Evolutionary conservation across 2,888 invertebrate genomes (phyloP).

Genomic region (Isotomurus palustris): DNA sequence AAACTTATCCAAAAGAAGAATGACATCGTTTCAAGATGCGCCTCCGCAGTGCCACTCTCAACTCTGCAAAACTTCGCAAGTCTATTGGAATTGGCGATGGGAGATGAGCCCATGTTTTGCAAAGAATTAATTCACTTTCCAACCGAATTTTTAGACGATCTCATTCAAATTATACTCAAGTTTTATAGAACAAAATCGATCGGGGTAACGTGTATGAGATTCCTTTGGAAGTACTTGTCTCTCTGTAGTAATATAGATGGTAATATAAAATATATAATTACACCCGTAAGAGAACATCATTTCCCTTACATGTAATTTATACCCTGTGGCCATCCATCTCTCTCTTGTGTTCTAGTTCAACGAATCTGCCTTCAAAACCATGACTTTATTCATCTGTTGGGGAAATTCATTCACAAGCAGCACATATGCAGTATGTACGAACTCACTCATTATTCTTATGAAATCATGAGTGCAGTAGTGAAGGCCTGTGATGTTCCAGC

Average conservation of each 20-base stretch:
- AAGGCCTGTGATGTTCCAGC: too few species aligned
- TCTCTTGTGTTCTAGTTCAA: conserved; percentile 1
- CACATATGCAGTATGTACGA: too few species aligned
- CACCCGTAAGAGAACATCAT: not conserved
- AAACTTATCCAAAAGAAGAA: not conserved
- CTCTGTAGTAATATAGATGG: conserved; percentile 1
- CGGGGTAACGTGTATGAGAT: conserved; percentile 8
- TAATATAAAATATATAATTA: not conserved
- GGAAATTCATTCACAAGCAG: too few species aligned
- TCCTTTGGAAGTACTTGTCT: conserved; percentile 10
- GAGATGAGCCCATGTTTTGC: conserved; percentile 14
- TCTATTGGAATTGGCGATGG: conserved; percentile 11
- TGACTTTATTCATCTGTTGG: conserved; percentile 12
- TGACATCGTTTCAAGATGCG: not conserved
- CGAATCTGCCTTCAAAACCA: not conserved
- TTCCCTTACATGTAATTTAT: not conserved
- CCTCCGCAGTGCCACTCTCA: not conserved
- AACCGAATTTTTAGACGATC: conserved; percentile 6
- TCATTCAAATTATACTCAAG: conserved; percentile 9
- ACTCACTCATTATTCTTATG: too few species aligned
- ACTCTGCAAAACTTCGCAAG: conserved; percentile 12
- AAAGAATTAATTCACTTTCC: conserved; percentile 6
- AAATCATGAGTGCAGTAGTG: too few species aligned
- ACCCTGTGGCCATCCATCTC: too few species aligned
- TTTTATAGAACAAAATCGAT: not conserved